Evolutionary conservation across 1,140 invertebrate species (phyloP).

Genomic region (Zaprionus inermis): DNA sequence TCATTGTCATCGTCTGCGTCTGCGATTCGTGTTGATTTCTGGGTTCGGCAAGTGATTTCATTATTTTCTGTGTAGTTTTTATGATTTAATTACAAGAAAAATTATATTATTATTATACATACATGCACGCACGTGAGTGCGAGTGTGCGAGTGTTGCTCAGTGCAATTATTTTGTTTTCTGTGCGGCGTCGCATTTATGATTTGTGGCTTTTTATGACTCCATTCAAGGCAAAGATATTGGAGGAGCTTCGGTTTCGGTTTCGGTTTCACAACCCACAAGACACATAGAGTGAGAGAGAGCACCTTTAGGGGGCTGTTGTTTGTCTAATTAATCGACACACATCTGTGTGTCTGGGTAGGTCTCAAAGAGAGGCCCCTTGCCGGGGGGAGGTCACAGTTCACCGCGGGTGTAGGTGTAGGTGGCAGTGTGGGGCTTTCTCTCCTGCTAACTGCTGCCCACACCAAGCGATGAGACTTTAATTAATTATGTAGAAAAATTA

Average conservation of each 20-base stretch:
- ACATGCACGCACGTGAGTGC: conserved; percentile 3
- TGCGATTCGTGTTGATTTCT: conserved; percentile 50
- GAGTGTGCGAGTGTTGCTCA: conserved; percentile 24
- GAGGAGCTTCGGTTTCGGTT: conserved; percentile 2
- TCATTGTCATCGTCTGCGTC: conserved; percentile 67
- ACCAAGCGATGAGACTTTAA: conserved; percentile 52
- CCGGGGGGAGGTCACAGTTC: neutral
- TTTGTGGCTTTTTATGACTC: conserved; percentile 57
- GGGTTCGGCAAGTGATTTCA: conserved; percentile 67
- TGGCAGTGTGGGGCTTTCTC: conserved; percentile 69
- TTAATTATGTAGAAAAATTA: conserved; percentile 79
- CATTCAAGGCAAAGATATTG: conserved; percentile 43
- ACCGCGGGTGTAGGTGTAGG: conserved; percentile 39
- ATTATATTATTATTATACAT: conserved; percentile 64
- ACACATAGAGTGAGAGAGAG: neutral
- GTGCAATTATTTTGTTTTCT: conserved; percentile 68
- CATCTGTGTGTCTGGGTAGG: conserved; percentile 13
- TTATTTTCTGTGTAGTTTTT: conserved; percentile 55
- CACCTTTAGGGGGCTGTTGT: conserved; percentile 44
- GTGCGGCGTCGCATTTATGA: conserved; percentile 68
- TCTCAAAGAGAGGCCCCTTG: conserved; percentile 1
- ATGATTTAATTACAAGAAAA: conserved; percentile 64
- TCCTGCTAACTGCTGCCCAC: conserved; percentile 45
- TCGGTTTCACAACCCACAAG: conserved; percentile 62
- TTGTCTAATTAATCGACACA: conserved; percentile 68